phyloP scores from a whole-genome alignment of 2,797 vertebrate genomes.

The Parotocinclus haroldoi region DNA sequence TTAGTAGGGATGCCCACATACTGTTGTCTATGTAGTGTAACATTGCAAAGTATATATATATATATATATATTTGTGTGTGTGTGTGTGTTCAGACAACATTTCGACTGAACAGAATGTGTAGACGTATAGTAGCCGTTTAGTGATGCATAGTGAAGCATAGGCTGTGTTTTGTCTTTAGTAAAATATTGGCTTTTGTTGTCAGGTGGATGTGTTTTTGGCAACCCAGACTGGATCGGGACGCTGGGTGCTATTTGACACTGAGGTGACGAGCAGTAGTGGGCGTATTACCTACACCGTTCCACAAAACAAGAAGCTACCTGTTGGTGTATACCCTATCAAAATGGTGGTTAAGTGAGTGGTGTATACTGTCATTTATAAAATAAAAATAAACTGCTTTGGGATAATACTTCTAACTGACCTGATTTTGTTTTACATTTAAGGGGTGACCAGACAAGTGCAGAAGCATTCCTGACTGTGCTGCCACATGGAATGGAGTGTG shows the following conservation, averaged over 20 bases:
- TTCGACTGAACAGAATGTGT: too few species aligned
- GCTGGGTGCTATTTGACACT: slow-evolving; percentile 82
- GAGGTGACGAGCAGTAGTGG: slow-evolving; percentile 82
- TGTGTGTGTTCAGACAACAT: too few species aligned
- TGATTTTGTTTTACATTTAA: slow-evolving; percentile 47
- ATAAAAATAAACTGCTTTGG: too few species aligned
- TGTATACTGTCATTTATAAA: not conserved
- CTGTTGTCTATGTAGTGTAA: too few species aligned
- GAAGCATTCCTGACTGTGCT: slow-evolving; percentile 96
- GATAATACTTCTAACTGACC: not conserved
- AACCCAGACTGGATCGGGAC: slow-evolving; percentile 76
- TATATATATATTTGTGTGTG: too few species aligned
- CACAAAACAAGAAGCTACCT: slow-evolving; percentile 72
- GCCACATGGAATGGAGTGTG: slow-evolving; percentile 89
- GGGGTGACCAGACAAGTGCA: slow-evolving; percentile 94
- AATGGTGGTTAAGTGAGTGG: slow-evolving; percentile 82
- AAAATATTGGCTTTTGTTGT: not conserved
- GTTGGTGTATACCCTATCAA: slow-evolving; percentile 83
- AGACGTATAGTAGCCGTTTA: too few species aligned
- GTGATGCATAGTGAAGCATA: too few species aligned
- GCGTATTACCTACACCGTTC: slow-evolving; percentile 77
- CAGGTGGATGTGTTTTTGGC: slow-evolving; percentile 86
- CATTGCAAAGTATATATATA: too few species aligned
- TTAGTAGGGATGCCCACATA: too few species aligned
- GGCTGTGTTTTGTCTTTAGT: not conserved